A percentile compares a stretch with the other conserved stretches of the same genome.
These are phyloP conservation scores for Cynaeus angustus DNA, from an alignment of 2,888 invertebrate species.

Conservation along the genomic window DNA sequence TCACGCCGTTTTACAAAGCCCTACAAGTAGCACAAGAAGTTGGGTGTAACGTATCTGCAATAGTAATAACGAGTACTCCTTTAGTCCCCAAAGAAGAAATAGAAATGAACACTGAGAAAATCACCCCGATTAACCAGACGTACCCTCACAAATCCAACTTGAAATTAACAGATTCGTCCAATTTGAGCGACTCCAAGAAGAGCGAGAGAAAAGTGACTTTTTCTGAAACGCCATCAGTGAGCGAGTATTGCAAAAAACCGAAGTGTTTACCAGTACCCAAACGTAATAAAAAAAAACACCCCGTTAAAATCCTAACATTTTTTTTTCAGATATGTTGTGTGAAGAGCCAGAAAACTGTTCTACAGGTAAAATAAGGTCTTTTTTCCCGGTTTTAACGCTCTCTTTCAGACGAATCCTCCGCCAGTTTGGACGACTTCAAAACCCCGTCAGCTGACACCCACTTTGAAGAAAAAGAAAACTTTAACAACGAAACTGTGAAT, in stretches of 20 bases:
- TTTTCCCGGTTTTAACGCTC: neutral
- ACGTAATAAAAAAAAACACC: neutral
- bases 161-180: constrained; percentile 35
- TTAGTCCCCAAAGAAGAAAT: constrained; percentile 58
- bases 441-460: constrained; percentile 4
- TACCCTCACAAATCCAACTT: constrained; percentile 40
- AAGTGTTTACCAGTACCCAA: constrained; percentile 17
- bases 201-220: constrained; percentile 64
- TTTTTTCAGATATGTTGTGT: neutral
- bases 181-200: constrained; percentile 42
- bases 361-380: constrained; percentile 16
- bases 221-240: constrained; percentile 56
- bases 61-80: constrained; percentile 63
- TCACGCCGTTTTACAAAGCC: constrained; percentile 39
- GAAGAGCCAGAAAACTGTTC: constrained; percentile 9
- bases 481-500: constrained; percentile 31
- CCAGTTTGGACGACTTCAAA: constrained; percentile 11
- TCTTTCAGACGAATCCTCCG: constrained; percentile 26
- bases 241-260: constrained; percentile 12
- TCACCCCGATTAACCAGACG: constrained; percentile 59
- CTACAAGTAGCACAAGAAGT: constrained; percentile 35
- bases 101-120: constrained; percentile 52
- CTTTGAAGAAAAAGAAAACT: constrained; percentile 26
- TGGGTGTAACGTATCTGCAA: constrained; percentile 26
- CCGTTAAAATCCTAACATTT: neutral